Percentiles rank a stretch among this genome's conserved stretches.
Evolutionary conservation across 2,888 invertebrate species (phyloP).

Genomic region (Drosophila setosimentum): DNA sequence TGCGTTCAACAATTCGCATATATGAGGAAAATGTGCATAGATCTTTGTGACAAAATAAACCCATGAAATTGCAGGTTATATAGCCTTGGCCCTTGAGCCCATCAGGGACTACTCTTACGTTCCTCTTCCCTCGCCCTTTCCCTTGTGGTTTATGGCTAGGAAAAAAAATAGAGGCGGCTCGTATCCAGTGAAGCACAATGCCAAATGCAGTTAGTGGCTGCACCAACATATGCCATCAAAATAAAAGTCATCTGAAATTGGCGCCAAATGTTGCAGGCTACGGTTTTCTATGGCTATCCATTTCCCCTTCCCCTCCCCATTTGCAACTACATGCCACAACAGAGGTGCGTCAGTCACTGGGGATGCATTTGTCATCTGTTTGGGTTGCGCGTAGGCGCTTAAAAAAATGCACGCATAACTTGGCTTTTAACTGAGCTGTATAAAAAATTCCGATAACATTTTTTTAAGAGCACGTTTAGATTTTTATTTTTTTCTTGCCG

Average conservation of each 20-base stretch:
- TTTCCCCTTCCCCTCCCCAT: background rate
- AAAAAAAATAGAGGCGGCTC: conserved; percentile 5
- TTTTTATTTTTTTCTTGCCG: conserved; percentile 15
- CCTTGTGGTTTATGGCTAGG: conserved; percentile 28
- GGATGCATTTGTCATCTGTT: conserved; percentile 70
- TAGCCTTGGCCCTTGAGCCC: conserved; percentile 39
- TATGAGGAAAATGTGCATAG: conserved; percentile 49
- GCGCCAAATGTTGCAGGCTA: conserved; percentile 44
- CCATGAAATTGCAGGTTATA: conserved; percentile 23
- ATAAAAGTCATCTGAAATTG: conserved; percentile 59
- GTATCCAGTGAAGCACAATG: conserved; percentile 41
- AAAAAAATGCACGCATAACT: conserved; percentile 68
- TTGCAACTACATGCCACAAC: conserved; percentile 4
- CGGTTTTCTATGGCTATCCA: conserved; percentile 3
- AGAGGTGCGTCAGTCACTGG: conserved; percentile 54
- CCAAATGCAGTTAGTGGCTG: conserved; percentile 64
- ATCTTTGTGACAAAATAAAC: conserved; percentile 28
- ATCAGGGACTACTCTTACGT: background rate
- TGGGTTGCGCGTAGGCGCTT: conserved; percentile 44
- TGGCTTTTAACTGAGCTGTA: conserved; percentile 60
- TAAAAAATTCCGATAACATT: conserved; percentile 50
- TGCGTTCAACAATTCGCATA: conserved; percentile 44
- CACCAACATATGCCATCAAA: conserved; percentile 50
- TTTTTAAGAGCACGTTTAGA: conserved; percentile 47
- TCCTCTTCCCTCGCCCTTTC: background rate